Percentiles rank a stretch among this genome's conserved stretches.
Conservation (phyloP, 2,113 vertebrate genomes). For the Bufo gargarizans region DNA sequence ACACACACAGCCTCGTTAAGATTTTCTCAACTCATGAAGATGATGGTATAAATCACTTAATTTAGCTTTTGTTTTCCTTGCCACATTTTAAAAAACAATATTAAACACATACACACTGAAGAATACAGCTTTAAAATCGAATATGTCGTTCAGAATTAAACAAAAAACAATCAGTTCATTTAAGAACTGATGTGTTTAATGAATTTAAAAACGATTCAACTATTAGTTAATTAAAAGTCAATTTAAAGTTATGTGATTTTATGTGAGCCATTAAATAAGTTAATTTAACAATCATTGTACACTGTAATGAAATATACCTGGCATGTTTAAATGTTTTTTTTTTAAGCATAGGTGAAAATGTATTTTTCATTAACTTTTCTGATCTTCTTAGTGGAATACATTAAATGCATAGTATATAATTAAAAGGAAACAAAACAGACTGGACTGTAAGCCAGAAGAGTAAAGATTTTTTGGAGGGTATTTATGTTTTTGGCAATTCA, state of each 20-base stretch:
- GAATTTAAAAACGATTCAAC: neutral
- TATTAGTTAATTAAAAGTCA: slow-evolving; percentile 39
- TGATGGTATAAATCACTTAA: neutral
- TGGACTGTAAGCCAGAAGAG: too few species aligned
- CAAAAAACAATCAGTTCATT: neutral
- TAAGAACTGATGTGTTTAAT: slow-evolving; percentile 1
- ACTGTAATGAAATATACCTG: slow-evolving; percentile 3
- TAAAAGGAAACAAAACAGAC: too few species aligned
- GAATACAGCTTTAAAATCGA: neutral
- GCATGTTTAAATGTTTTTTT: neutral
- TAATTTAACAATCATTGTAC: slow-evolving; percentile 10
- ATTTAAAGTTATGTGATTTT: slow-evolving; percentile 31
- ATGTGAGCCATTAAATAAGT: slow-evolving; percentile 18
- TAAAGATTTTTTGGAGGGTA: too few species aligned
- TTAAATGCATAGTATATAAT: too few species aligned
- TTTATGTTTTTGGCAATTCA: too few species aligned
- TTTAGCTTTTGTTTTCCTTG: neutral
- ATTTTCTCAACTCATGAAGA: slow-evolving; percentile 2
- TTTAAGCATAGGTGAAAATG: neutral
- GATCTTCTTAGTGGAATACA: neutral
- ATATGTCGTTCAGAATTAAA: neutral
- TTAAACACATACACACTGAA: neutral
- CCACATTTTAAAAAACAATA: neutral
- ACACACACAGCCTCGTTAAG: too few species aligned
- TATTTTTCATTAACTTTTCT: neutral